These are phyloP conservation scores for Apodemus agrarius DNA, from an alignment of 2,797 vertebrate species.

Conservation along the genomic window DNA sequence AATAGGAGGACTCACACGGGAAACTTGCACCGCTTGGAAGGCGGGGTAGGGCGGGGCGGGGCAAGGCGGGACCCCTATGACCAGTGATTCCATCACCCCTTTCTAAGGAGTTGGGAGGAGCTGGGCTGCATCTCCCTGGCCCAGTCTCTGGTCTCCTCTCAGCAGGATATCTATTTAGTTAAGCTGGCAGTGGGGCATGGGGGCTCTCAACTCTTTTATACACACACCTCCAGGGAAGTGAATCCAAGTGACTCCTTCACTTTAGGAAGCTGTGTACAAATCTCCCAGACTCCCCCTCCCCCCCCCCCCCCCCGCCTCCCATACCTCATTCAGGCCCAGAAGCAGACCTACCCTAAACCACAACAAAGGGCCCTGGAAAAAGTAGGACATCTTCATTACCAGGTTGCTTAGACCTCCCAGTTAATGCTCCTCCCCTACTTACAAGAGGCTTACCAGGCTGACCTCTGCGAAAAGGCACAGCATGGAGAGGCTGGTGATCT, in stretches of 20 bases:
- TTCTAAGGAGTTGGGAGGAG: background rate
- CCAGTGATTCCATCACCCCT: background rate
- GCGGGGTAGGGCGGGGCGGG: background rate
- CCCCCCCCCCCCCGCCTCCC: fast-evolving
- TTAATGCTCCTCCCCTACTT: background rate
- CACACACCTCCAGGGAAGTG: background rate
- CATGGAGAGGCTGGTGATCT: background rate
- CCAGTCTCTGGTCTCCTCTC: background rate
- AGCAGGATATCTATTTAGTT: background rate
- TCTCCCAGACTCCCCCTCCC: fast-evolving
- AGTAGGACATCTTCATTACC: background rate
- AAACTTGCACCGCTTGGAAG: background rate
- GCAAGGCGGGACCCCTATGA: background rate
- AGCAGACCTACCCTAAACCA: background rate
- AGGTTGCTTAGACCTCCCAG: background rate
- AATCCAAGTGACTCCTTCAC: background rate
- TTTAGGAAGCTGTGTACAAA: background rate
- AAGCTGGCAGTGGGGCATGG: background rate
- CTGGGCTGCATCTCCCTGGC: background rate
- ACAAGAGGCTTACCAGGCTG: no score
- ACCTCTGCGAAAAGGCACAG: background rate
- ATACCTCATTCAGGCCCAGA: background rate
- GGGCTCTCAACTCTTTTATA: background rate
- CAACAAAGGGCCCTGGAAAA: background rate
- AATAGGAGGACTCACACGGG: slow-evolving; percentile 8